A percentile compares a stretch with the other conserved stretches of the same genome.
Conservation (phyloP, 2,797 vertebrate genomes). For the Chloroceryle inda region DNA sequence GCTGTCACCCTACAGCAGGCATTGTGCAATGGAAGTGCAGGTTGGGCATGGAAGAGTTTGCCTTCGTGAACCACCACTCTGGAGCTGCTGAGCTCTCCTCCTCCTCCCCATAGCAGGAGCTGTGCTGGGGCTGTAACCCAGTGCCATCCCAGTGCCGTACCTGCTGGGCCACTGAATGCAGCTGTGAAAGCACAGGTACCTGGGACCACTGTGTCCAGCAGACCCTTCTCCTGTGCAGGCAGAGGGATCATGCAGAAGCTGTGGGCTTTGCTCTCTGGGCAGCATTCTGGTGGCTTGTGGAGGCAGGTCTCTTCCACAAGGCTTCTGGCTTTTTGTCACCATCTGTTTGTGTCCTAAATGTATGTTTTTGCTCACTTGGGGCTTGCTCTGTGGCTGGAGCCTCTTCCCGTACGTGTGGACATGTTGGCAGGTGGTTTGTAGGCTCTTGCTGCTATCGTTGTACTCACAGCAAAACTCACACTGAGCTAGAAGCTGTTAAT, state of each 20-base stretch:
- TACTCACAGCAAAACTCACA: neutral
- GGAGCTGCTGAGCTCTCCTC: neutral
- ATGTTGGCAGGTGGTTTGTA: neutral
- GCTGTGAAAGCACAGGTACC: fast-evolving
- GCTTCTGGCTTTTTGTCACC: neutral
- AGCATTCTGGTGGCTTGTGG: neutral
- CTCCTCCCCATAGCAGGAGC: neutral
- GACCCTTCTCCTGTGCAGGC: neutral
- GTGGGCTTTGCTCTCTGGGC: neutral
- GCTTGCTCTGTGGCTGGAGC: neutral
- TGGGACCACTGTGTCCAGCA: neutral
- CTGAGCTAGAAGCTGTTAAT: slow-evolving; percentile 53
- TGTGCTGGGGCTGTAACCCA: neutral
- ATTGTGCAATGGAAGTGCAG: fast-evolving
- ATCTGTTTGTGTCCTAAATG: neutral
- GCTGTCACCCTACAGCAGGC: neutral
- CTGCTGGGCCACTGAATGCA: fast-evolving
- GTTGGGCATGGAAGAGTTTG: fast-evolving
- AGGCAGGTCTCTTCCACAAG: neutral
- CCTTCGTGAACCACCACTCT: neutral
- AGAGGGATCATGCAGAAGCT: neutral
- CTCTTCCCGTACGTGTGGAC: neutral
- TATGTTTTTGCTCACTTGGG: neutral
- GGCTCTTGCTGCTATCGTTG: neutral
- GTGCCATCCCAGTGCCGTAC: fast-evolving